Evolutionary conservation across 2,113 vertebrate species (phyloP).

Genomic region (Oncorhynchus masou): DNA sequence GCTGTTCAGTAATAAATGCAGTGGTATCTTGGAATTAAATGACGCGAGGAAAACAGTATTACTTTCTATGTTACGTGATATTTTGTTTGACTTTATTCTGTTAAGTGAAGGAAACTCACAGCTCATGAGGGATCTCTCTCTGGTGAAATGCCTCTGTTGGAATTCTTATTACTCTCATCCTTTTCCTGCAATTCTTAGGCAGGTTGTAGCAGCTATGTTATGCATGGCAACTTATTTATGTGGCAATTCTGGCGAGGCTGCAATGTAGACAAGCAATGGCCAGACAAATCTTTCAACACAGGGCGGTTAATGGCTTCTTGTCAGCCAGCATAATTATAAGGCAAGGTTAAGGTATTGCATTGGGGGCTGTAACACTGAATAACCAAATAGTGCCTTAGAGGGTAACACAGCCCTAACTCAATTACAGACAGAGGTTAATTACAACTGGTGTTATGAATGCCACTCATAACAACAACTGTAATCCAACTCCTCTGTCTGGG

Average conservation of each 20-base stretch:
- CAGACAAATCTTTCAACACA: conserved; percentile 21
- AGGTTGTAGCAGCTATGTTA: neutral
- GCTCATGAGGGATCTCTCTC: neutral
- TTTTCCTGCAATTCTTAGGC: neutral
- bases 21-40: no score
- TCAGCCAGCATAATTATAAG: conserved; percentile 15
- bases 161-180: neutral
- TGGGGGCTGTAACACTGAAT: conserved; percentile 7
- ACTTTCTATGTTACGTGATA: no score
- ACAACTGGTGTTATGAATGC: neutral
- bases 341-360: conserved; percentile 7
- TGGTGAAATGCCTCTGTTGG: neutral
- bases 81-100: no score
- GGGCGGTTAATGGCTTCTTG: conserved; percentile 11
- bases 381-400: no score
- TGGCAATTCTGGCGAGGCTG: neutral
- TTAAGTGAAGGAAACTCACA: neutral
- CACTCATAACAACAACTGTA: neutral
- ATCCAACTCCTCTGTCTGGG: no score
- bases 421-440: neutral
- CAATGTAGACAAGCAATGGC: conserved; percentile 10
- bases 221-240: conserved; percentile 12
- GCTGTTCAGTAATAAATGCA: neutral
- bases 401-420: no score
- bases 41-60: no score